Evolutionary conservation across 2,888 invertebrate species (phyloP), one percentile per base, ranked within the genome.

Genomic region (Formica aserva): DNA sequence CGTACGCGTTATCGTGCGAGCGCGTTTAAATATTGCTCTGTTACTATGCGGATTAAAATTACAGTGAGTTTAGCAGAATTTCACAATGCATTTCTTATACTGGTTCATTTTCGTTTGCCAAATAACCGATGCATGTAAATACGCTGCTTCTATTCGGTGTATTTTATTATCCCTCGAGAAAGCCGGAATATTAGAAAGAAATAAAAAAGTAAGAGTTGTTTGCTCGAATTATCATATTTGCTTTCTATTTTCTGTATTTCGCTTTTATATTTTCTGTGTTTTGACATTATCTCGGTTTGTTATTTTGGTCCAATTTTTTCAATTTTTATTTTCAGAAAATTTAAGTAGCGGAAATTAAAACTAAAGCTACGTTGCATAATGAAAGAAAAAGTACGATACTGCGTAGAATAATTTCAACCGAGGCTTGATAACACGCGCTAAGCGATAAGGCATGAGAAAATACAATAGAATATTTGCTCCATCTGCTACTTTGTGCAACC

Each of bases 11-110:
- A 38, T 48, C 6, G n/a, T 35, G 35, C 65, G 32, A 32, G 66
- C 41, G 55, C 55, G 35, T 67, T 67, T 78, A 67, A 67, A 78
- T 41, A 18, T 18, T 45, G 57, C 69, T 41, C 45, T 69, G 78
- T 78, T 78, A 69, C 78, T 69, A 78, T 35, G 78, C 69, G 69
- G 60, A 41, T 78, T 78, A 65, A 41, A 78, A 69, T 78, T 78
- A 57, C 32, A 45, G 32, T 78, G 45, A 38, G 35, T 69, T 60
- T 38, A 69, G 45, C 60, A 69, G 69, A 69, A 78, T 69, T 32
- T n/a, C 69, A 29, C 60, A 78, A 45, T n/a, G 35, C 38, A 35
- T 41, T 41, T n/a, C 55, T 67, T 15, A 11, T n/a, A 11, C 11
- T 13, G 32, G 13, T 22, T 67, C 41, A 41, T 15, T 32, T 32